Evolutionary conservation across 2,113 vertebrate genomes (phyloP), one percentile per base, ranked within the genome.

Genomic region (Tyrannus savana): DNA sequence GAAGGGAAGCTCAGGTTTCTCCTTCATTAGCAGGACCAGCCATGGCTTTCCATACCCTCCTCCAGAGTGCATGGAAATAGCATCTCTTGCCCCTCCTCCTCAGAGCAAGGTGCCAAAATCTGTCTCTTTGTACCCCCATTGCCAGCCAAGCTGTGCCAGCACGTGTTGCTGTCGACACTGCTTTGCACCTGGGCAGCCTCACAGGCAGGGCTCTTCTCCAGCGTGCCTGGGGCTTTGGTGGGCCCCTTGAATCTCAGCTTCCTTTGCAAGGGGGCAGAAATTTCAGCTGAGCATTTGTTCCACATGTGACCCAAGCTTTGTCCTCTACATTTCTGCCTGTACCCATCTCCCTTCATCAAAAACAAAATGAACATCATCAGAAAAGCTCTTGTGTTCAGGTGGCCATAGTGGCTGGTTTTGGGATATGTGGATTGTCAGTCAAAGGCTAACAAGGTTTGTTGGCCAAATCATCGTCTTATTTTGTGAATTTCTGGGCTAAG

Each of bases 111-210:
- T 79, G 30, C 2, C 44, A 52, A 75, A 15, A 14, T 41, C 52
- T 78, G 42, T 42, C n/a, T 71, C 33, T 86, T 39, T 3, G 7
- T 53, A 75, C 84, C 28, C 14, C 24, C 0, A 0, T 37, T 53
- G 59, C 35, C 1, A 4, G n/a, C 10, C 28, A 76, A 25, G 25
- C 7, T 62, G 33, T n/a, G 7, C 25, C 64, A 91, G 30, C 31
- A 82, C 91, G 22, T 0, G 2, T 10, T 1, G 1, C 33, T 2
- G 0, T 18, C 27, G 30, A 35, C 0, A 0, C 33, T 71, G 39
- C 27, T 69, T n/a, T 42, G 23, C 2, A 1, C 22, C 56, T 2
- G 0, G 46, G 60, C 76, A 71, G 37, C 22, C 41, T 33, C 31
- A 17, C 12, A 8, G 69, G 19, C 31, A 77, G 52, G 37, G 50